Evolutionary conservation across 2,797 vertebrate species (phyloP).

Genomic region (Galago senegalensis): DNA sequence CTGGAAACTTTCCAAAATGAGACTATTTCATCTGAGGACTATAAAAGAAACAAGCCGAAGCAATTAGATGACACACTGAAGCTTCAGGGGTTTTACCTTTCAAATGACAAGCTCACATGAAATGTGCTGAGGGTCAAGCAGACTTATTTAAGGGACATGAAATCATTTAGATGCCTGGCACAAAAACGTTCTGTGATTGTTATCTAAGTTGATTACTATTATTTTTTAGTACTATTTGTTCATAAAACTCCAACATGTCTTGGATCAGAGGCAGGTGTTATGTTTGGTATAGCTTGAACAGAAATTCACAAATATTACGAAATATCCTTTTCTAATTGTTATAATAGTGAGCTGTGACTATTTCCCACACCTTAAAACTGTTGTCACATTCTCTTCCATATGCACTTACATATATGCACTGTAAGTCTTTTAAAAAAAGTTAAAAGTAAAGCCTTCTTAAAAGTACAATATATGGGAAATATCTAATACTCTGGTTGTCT

Average conservation of each 20-base stretch:
- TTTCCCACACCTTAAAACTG: background rate
- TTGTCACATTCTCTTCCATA: no score
- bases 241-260: background rate
- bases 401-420: no score
- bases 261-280: background rate
- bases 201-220: background rate
- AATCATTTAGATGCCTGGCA: background rate
- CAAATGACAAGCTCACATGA: background rate
- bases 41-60: conserved; percentile 9
- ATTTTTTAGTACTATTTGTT: background rate
- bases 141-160: background rate
- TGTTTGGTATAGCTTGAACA: background rate
- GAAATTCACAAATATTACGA: conserved; percentile 16
- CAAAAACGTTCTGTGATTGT: background rate
- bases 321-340: background rate
- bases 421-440: no score
- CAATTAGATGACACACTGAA: background rate
- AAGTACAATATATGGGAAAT: no score
- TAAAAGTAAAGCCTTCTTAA: no score
- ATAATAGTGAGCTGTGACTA: background rate
- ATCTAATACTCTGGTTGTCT: background rate
- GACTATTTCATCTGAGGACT: background rate
- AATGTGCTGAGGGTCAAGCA: background rate
- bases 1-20: background rate
- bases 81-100: background rate